A percentile compares a stretch with the other conserved stretches of the same genome.
Evolutionary conservation across 2,888 invertebrate genomes (phyloP).

Genomic region (Cinara cedri): DNA sequence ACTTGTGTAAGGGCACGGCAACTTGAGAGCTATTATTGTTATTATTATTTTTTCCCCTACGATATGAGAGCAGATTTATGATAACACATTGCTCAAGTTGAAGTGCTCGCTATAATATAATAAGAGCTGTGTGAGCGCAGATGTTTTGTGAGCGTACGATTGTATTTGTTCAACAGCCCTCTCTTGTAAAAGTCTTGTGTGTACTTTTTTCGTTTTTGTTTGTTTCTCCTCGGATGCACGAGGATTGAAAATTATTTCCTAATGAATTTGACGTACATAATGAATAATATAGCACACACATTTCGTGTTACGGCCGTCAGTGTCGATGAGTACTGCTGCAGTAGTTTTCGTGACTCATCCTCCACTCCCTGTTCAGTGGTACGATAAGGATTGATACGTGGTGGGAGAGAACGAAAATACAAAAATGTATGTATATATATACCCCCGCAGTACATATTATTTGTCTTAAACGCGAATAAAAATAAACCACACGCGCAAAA

Average conservation of each 20-base stretch:
- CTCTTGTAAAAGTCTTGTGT: constrained; percentile 20
- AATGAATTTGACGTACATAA: background rate
- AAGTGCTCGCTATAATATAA: constrained; percentile 32
- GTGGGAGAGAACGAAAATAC: too few relatives aligned
- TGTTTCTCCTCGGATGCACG: background rate
- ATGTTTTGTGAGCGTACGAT: constrained; percentile 32
- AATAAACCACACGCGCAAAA: too few relatives aligned
- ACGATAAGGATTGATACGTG: too few relatives aligned
- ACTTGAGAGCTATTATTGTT: constrained; percentile 40
- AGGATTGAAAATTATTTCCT: background rate
- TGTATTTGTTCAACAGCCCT: constrained; percentile 48
- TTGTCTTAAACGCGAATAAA: too few relatives aligned
- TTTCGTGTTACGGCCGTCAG: too few relatives aligned
- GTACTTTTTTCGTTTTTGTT: background rate
- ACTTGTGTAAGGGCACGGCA: background rate
- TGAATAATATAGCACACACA: background rate
- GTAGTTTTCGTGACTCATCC: too few relatives aligned
- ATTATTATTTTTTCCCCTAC: constrained; percentile 16
- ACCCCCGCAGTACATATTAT: too few relatives aligned
- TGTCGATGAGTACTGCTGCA: too few relatives aligned
- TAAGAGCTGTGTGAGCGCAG: constrained; percentile 23
- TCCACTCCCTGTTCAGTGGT: too few relatives aligned
- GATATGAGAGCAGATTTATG: constrained; percentile 39
- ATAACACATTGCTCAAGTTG: constrained; percentile 47
- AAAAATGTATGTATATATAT: too few relatives aligned